A percentile compares a stretch with the other conserved stretches of the same genome.
Evolutionary conservation across 2,113 vertebrate genomes (phyloP).

Genomic region (Nyctereutes procyonoides): DNA sequence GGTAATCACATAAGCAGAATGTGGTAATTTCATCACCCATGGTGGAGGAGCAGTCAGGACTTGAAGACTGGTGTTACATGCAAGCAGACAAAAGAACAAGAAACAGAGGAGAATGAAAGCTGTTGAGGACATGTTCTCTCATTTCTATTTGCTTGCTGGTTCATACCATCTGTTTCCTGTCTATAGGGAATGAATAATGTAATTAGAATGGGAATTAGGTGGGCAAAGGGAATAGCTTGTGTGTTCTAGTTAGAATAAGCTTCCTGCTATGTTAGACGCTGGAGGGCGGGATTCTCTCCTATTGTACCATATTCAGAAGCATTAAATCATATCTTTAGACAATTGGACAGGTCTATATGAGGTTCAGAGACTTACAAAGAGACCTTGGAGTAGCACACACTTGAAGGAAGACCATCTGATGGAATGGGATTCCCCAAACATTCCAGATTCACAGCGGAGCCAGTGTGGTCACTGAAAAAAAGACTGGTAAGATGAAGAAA

Average conservation of each 20-base stretch:
- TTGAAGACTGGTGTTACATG: not conserved
- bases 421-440: not conserved
- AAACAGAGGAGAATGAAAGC: not conserved
- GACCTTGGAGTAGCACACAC: not conserved
- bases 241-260: not conserved
- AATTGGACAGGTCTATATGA: not conserved
- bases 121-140: not conserved
- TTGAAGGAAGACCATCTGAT: not conserved
- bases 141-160: not conserved
- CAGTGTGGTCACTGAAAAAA: not conserved
- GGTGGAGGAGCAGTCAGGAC: not conserved
- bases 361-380: not conserved
- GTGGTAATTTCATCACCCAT: not conserved
- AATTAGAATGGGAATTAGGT: not conserved
- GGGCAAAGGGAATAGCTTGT: not conserved
- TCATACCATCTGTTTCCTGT: not conserved
- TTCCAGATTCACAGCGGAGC: not conserved
- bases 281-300: not conserved
- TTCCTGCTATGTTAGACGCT: not conserved
- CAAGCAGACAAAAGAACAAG: not conserved
- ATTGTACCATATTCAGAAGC: not conserved
- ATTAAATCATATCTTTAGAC: not conserved
- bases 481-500: not conserved
- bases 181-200: not conserved
- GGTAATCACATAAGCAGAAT: not conserved